Evolutionary conservation across 2,797 vertebrate genomes (phyloP).

Genomic region (Coccyzus lansbergi): DNA sequence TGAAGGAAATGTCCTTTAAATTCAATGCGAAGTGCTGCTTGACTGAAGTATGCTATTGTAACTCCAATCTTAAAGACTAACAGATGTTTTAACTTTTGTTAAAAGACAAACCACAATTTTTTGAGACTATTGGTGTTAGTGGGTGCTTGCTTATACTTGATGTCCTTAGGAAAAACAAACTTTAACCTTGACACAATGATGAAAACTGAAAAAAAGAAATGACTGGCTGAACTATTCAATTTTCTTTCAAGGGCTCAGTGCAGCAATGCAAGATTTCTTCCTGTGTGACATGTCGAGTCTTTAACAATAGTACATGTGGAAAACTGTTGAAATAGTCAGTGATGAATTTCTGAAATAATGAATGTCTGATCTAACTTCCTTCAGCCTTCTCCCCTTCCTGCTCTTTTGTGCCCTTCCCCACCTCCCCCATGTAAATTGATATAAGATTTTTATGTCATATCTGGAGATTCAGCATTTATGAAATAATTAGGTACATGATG

Average conservation of each 20-base stretch:
- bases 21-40: constrained; percentile 34
- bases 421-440: accelerated
- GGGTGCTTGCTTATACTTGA: constrained; percentile 52
- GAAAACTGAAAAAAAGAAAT: constrained; percentile 38
- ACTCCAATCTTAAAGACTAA: constrained; percentile 41
- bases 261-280: constrained; percentile 15
- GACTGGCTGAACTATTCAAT: constrained; percentile 33
- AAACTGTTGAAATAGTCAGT: constrained; percentile 18
- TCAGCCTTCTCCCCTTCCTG: not conserved
- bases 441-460: not conserved
- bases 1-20: constrained; percentile 39
- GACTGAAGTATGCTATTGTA: constrained; percentile 19
- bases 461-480: not conserved
- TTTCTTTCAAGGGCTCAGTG: constrained; percentile 45
- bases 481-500: not conserved
- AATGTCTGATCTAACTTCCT: constrained; percentile 2
- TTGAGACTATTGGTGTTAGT: not conserved
- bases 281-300: not conserved
- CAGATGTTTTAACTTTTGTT: constrained; percentile 65
- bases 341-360: constrained; percentile 37
- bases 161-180: constrained; percentile 46
- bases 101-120: not conserved
- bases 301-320: constrained; percentile 60
- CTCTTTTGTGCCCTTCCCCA: not conserved
- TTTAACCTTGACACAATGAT: constrained; percentile 51